phyloP scores from a whole-genome alignment of 2,113 vertebrate genomes.

The Tiliqua scincoides region DNA sequence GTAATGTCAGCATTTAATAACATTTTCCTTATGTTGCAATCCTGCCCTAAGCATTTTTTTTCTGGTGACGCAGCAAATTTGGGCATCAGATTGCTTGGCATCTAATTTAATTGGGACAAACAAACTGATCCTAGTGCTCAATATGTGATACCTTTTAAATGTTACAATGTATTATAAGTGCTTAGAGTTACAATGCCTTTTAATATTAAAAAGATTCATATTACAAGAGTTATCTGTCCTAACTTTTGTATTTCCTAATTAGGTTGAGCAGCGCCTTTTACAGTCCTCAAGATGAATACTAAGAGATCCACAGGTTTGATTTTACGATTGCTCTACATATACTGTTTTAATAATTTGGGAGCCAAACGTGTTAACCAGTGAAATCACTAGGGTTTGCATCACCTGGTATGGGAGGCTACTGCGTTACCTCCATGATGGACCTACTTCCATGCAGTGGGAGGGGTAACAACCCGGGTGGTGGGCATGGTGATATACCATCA shows the following conservation, averaged over 20 bases:
- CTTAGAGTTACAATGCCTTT: background rate
- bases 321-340: background rate
- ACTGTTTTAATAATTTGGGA: background rate
- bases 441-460: too few species aligned
- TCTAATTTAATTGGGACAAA: background rate
- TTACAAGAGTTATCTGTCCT: background rate
- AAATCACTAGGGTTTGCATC: too few species aligned
- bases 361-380: background rate
- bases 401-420: too few species aligned
- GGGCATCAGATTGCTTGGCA: background rate
- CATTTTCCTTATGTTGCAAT: background rate
- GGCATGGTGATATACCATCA: too few species aligned
- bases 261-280: background rate
- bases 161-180: constrained; percentile 1
- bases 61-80: background rate
- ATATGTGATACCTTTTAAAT: background rate
- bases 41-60: background rate
- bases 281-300: background rate
- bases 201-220: constrained; percentile 2
- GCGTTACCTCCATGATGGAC: too few species aligned
- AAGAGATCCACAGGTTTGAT: background rate
- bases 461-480: too few species aligned
- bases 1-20: background rate
- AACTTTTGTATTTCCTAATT: constrained; percentile 8
- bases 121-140: background rate